These are phyloP conservation scores for Oncorhynchus tshawytscha DNA, from an alignment of 2,113 vertebrate species.

Conservation along the genomic window DNA sequence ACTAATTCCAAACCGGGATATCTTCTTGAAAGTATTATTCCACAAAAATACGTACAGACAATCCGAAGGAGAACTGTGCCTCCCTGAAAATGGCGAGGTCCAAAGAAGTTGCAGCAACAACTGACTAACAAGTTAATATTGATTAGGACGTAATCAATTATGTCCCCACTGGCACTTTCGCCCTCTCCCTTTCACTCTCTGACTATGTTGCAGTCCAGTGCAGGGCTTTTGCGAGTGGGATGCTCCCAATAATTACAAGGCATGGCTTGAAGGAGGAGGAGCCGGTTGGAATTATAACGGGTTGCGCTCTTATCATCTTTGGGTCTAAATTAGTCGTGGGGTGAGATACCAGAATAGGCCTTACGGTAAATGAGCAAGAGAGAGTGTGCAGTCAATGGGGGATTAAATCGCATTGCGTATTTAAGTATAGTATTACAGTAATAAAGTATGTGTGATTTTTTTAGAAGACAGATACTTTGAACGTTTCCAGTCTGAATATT, in stretches of 20 bases:
- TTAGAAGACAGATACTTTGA: not conserved
- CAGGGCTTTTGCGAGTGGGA: conserved; percentile 88
- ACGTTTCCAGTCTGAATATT: conserved; percentile 23
- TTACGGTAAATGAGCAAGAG: conserved; percentile 56
- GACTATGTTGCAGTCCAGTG: conserved; percentile 84
- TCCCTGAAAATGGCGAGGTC: conserved; percentile 84
- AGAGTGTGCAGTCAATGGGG: not conserved
- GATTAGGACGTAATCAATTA: conserved; percentile 99
- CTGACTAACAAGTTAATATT: conserved; percentile 99
- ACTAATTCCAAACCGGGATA: conserved; percentile 68
- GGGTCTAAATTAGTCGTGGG: conserved; percentile 85
- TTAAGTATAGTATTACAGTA: not conserved
- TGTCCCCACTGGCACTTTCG: conserved; percentile 87
- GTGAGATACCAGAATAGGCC: conserved; percentile 74
- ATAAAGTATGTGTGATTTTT: not conserved
- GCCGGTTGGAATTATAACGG: conserved; percentile 94
- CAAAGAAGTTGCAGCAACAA: conserved; percentile 87
- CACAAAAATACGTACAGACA: conserved; percentile 59
- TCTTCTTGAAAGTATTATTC: conserved; percentile 60
- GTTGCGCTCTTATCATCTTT: conserved; percentile 94
- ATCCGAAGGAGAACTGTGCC: conserved; percentile 75
- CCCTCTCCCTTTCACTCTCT: conserved; percentile 76
- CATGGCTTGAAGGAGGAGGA: conserved; percentile 91
- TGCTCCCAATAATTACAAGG: conserved; percentile 97
- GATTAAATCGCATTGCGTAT: conserved; percentile 1